Conservation (phyloP, 2,113 vertebrate species). For the Gymnogyps californianus region DNA sequence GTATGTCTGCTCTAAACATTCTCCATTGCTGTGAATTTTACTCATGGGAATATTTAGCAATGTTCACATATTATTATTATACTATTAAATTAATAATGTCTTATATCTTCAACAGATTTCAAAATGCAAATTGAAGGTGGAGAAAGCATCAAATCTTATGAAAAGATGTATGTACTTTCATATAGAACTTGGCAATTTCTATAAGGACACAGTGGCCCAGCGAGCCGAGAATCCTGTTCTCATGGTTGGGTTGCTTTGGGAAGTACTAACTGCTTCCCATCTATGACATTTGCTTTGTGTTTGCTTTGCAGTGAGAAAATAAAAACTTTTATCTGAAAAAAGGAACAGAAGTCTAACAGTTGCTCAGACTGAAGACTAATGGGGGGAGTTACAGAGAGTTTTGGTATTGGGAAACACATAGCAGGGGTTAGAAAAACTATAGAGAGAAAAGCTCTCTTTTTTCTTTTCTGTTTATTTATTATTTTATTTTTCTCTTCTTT, state of each 20-base stretch:
- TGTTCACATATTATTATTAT: not conserved
- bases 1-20: not conserved
- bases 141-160: not conserved
- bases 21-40: not conserved
- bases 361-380: not conserved
- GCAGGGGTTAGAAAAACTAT: not conserved
- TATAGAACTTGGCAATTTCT: not conserved
- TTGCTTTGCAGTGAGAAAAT: not conserved
- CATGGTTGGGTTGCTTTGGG: not conserved
- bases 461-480: not conserved
- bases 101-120: not conserved
- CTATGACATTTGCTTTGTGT: not conserved
- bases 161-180: not conserved
- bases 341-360: not conserved
- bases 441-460: not conserved
- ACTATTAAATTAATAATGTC: not conserved
- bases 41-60: not conserved
- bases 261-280: not conserved
- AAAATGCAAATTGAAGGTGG: not conserved
- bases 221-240: accelerated
- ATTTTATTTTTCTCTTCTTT: not conserved
- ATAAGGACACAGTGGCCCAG: accelerated
- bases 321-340: not conserved
- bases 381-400: not conserved
- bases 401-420: not conserved